Evolutionary conservation across 2,888 invertebrate species (phyloP).

Genomic region (Listrodromus nycthemerus): DNA sequence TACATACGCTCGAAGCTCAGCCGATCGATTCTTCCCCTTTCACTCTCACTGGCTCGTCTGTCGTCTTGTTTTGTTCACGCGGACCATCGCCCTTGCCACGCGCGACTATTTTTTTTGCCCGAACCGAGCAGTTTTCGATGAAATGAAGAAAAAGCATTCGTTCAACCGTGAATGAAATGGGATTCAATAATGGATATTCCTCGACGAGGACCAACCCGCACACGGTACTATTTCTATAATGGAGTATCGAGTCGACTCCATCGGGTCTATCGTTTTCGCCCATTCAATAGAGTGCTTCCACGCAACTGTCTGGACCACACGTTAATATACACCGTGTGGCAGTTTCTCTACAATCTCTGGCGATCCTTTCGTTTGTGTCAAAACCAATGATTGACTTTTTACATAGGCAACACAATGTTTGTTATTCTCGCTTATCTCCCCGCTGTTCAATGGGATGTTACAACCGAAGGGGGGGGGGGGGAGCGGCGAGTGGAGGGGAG

Average conservation of each 20-base stretch:
- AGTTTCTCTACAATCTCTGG: not conserved
- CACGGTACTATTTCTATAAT: constrained; percentile 1
- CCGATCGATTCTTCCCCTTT: not conserved
- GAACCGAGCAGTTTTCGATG: not conserved
- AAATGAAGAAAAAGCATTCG: not conserved
- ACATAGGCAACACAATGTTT: not conserved
- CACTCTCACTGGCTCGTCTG: constrained; percentile 5
- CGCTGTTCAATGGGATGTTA: not conserved
- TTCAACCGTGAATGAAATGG: constrained; percentile 9
- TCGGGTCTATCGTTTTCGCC: constrained; percentile 2
- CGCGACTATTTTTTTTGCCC: not conserved
- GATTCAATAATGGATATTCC: constrained; percentile 4
- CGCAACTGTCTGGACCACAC: not conserved
- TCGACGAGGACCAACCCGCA: constrained; percentile 9
- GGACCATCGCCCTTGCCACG: not conserved
- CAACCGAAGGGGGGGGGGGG: not conserved
- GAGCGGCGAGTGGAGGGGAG: not conserved
- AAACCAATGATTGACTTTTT: constrained; percentile 8
- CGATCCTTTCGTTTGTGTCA: not conserved
- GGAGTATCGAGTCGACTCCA: constrained; percentile 6
- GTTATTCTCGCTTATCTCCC: not conserved
- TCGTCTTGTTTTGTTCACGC: not conserved
- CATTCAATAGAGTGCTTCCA: constrained; percentile 18
- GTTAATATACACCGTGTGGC: not conserved
- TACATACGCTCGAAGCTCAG: not conserved